Evolutionary conservation across 2,113 vertebrate genomes (phyloP), one percentile per base, ranked within the genome.

Genomic region (Blennius ocellaris): DNA sequence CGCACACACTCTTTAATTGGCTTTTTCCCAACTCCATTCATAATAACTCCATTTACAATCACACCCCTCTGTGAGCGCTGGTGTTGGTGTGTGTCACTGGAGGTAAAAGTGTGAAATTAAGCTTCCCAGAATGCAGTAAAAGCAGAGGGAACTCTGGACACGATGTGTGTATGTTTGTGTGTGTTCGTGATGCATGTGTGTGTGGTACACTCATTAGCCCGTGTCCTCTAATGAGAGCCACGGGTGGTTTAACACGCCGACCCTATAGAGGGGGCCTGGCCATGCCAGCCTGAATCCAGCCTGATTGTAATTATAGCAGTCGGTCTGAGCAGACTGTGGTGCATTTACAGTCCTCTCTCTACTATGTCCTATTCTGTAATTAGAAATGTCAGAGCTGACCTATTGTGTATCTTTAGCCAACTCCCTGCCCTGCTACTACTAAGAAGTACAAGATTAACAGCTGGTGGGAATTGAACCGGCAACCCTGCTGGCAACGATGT

Each of bases 271-370:
- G 30, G 77, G 76, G 60, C 49, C 83, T 16, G 39, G 74, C 81
- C 54, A 55, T 83, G 86, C 79, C 89, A 80, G 75, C 54, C 82
- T 80, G 68, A 86, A 69, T 83, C 65, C 72, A 69, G 73, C 45
- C 84, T 86, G 88, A 89, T 87, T 85, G 74, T 90, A 90, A 91
- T 91, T 90, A 90, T 82, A 84, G 85, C 70, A 73, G 68, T 69
- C 67, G 69, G 77, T 80, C 78, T 69, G 69, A 88, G 77, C 69
- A 67, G 67, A 61, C 49, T 69, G 48, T 37, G 30, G 76, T 68
- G 83, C 60, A 62, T 87, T 83, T 75, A 65, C 56, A 64, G 70
- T 44, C 67, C 30, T 62, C 71, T 80, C 69, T 37, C 49, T 68
- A 74, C 84, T 50, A 6, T 40, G 63, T 76, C 82, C 77, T 67